Evolutionary conservation across 2,797 vertebrate species (phyloP), one percentile per base, ranked within the genome.

Genomic region (Neosilurus mollespiculum): DNA sequence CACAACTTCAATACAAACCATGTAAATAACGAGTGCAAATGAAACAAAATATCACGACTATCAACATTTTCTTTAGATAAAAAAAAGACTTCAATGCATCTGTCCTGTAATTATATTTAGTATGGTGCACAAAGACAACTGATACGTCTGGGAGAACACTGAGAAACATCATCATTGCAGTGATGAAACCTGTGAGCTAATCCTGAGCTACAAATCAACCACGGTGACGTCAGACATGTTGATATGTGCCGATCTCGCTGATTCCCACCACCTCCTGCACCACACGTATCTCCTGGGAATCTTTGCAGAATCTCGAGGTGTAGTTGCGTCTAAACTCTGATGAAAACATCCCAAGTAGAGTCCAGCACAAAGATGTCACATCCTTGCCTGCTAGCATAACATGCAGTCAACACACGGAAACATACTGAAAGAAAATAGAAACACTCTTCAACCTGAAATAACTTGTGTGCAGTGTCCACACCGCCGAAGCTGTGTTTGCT

Each of bases 41-140:
- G 3, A 72, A 73, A 56, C 71, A 56, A 30, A 51, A 14, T 10
- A 1, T 49, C 67, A 24, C 1, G 43, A 24, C 53, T 54, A n/a
- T 54, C 53, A 56, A 56, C 70, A 72, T 53, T 72, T 72, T 72
- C 49, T 30, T 53, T 22, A 73, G 26, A 75, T 75, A 20, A 59
- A n/a, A 9, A 59, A 75, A 30, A 58, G 54, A 11, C 20, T 58
- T 26, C 5, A 34, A 1, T 34, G 24, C 26, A 18, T 1, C 20
- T 26, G 26, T 7, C 18, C 9, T 56, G 72, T 3, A 34, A 34
- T 34, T 75, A 58, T 22, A 30, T 2, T 20, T 18, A 58, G 24
- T 53, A 34, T 58, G 15, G 9, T 10, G 53, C 16, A 34, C 16
- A 75, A 56, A 73, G n/a, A 73, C 51, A 56, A 20, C 53, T 73